phyloP scores from a whole-genome alignment of 2,113 vertebrate species.

The Balaenoptera acutorostrata region DNA sequence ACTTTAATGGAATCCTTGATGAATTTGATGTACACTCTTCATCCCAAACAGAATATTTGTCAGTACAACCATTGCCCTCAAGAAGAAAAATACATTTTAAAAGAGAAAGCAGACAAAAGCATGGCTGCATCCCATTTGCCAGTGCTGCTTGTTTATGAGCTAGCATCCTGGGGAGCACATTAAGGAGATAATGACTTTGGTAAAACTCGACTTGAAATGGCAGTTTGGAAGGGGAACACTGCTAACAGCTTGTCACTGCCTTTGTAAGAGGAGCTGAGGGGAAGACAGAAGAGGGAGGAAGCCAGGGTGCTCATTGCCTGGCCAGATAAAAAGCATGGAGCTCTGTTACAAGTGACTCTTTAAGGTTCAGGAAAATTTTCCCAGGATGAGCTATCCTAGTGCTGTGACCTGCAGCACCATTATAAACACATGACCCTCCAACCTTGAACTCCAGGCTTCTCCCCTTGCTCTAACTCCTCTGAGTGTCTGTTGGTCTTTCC shows the following conservation, averaged over 20 bases:
- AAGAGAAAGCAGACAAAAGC: not conserved
- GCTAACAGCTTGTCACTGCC: not conserved
- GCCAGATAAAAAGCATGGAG: not conserved
- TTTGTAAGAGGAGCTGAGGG: not conserved
- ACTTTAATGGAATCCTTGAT: not conserved
- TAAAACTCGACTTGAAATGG: not conserved
- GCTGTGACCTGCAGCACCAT: not conserved
- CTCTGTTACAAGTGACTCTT: not conserved
- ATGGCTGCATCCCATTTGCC: not conserved
- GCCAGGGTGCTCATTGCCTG: not conserved
- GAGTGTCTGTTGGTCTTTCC: not conserved
- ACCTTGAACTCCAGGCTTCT: not conserved
- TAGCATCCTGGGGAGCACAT: not conserved
- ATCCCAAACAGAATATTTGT: not conserved
- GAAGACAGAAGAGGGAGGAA: not conserved
- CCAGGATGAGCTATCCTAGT: not conserved
- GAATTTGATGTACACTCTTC: not conserved
- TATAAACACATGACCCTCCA: not conserved
- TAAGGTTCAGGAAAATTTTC: not conserved
- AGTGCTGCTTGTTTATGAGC: not conserved
- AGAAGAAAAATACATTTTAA: not conserved
- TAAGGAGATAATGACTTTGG: constrained; percentile 16
- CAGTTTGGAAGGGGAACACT: not conserved
- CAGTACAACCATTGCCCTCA: not conserved
- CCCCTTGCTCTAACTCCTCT: not conserved